Evolutionary conservation across 2,797 vertebrate genomes (phyloP).

Genomic region (Acanthurus tractus): DNA sequence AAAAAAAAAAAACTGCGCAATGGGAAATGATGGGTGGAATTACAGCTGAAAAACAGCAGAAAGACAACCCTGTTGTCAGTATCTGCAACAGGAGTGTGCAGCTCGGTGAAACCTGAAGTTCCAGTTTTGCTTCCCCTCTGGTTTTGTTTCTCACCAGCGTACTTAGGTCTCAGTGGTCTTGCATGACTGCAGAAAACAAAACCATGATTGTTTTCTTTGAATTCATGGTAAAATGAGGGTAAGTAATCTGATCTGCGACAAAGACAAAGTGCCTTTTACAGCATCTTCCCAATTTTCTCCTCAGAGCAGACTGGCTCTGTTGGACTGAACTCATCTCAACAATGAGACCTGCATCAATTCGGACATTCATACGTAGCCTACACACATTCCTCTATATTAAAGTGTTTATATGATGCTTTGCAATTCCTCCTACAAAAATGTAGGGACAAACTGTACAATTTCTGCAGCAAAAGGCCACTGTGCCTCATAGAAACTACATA

Average conservation of each 20-base stretch:
- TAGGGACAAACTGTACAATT: neutral
- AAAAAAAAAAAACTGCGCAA: slow-evolving; percentile 4
- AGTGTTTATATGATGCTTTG: slow-evolving; percentile 5
- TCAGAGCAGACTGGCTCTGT: slow-evolving; percentile 14
- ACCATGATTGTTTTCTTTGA: slow-evolving; percentile 83
- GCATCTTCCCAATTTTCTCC: slow-evolving; percentile 61
- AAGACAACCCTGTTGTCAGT: slow-evolving; percentile 53
- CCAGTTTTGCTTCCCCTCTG: slow-evolving; percentile 78
- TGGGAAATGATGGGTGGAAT: slow-evolving; percentile 45
- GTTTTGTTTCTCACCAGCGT: slow-evolving; percentile 82
- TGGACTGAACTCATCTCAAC: slow-evolving; percentile 23
- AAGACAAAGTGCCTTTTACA: slow-evolving; percentile 69
- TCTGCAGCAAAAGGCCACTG: neutral
- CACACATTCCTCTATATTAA: slow-evolving; percentile 25
- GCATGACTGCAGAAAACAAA: slow-evolving; percentile 82
- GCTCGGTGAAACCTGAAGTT: slow-evolving; percentile 78
- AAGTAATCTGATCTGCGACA: slow-evolving; percentile 78
- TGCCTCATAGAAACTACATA: slow-evolving; percentile 1
- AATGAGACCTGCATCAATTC: neutral
- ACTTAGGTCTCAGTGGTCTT: slow-evolving; percentile 76
- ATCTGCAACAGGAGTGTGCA: slow-evolving; percentile 58
- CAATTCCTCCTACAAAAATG: slow-evolving; percentile 4
- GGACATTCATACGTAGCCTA: slow-evolving; percentile 30
- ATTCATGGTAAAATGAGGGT: slow-evolving; percentile 75
- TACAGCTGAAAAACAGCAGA: slow-evolving; percentile 52